phyloP scores from a whole-genome alignment of 2,113 vertebrate genomes.

The Panurus biarmicus region DNA sequence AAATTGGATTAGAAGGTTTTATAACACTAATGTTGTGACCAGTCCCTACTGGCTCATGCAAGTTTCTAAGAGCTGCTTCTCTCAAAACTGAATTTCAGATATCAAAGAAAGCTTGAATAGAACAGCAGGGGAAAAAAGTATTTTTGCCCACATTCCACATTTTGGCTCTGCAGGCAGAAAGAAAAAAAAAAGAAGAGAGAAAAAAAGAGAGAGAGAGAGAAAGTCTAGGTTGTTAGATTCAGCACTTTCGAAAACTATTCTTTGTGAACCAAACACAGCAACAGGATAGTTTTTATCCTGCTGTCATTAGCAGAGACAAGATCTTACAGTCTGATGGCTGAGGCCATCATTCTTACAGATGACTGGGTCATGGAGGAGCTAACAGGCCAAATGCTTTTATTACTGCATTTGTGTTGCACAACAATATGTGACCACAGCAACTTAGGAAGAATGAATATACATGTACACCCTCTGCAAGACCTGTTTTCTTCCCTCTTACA shows the following conservation, averaged over 20 bases:
- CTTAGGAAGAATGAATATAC: background rate
- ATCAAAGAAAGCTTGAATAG: background rate
- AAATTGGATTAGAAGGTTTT: background rate
- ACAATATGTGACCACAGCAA: background rate
- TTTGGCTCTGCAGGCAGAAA: constrained; percentile 13
- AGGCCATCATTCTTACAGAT: background rate
- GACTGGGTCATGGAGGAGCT: background rate
- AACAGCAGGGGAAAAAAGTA: background rate
- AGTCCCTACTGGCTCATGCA: background rate
- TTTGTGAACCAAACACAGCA: background rate
- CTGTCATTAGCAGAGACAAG: background rate
- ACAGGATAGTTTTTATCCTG: background rate
- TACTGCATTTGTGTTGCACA: background rate
- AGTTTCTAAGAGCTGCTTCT: background rate
- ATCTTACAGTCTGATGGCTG: background rate
- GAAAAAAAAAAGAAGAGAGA: background rate
- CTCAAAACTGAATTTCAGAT: background rate
- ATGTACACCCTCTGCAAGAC: background rate
- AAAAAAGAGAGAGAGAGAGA: background rate
- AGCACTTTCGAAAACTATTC: background rate
- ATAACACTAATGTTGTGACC: background rate
- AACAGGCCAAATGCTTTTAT: background rate
- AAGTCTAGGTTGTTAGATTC: background rate
- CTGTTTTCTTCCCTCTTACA: background rate
- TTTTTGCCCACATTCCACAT: constrained; percentile 52